phyloP scores from a whole-genome alignment of 2,113 vertebrate genomes.

The Syngnathoides biaculeatus region DNA sequence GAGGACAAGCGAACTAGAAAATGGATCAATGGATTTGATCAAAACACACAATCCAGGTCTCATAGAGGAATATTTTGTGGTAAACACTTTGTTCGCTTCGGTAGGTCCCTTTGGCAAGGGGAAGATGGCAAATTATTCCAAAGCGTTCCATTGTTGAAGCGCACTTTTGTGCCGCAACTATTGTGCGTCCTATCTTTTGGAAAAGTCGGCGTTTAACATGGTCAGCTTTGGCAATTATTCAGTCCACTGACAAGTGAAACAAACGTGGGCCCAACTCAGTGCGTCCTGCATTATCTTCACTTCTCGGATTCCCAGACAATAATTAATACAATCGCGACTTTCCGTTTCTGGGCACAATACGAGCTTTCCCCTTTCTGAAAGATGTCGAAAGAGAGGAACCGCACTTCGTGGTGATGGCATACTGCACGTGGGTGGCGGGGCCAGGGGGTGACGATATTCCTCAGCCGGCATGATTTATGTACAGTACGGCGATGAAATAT shows the following conservation, averaged over 20 bases:
- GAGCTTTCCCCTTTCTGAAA: conserved; percentile 61
- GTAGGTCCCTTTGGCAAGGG: conserved; percentile 52
- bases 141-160: conserved; percentile 66
- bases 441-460: conserved; percentile 20
- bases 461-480: conserved; percentile 39
- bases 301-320: conserved; percentile 77
- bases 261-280: conserved; percentile 74
- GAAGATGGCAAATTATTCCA: conserved; percentile 58
- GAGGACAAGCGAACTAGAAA: not conserved
- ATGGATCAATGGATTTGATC: not conserved
- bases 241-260: conserved; percentile 81
- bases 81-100: conserved; percentile 35
- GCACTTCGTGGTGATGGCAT: conserved; percentile 44
- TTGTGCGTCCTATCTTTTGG: conserved; percentile 64
- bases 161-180: conserved; percentile 63
- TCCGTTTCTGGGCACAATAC: conserved; percentile 72
- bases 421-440: conserved; percentile 30
- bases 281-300: conserved; percentile 79
- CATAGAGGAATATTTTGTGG: not conserved
- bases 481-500: not conserved
- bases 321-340: conserved; percentile 77
- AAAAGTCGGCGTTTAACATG: conserved; percentile 77
- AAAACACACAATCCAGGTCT: not conserved
- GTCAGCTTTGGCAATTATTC: conserved; percentile 82
- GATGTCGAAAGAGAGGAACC: conserved; percentile 57